Evolutionary conservation across 2,888 invertebrate genomes (phyloP), one percentile per base, ranked within the genome.

Genomic region (Cheilosia vernalis): DNA sequence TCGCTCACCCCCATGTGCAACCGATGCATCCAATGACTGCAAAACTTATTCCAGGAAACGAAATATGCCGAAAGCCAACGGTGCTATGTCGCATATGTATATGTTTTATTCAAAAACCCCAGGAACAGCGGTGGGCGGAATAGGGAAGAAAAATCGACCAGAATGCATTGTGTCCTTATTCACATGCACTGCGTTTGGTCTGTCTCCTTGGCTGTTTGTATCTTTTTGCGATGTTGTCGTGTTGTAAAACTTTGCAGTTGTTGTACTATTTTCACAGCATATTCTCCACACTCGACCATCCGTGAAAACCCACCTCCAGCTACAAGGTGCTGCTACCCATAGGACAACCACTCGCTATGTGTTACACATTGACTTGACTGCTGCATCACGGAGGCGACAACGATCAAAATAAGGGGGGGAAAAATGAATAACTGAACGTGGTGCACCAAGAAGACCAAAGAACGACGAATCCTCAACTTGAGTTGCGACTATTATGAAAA

Each of bases 401-500:
- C 44, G 66, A 37, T 13, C 47, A 73, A 72, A n/a, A n/a, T n/a
- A n/a, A n/a, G n/a, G n/a, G n/a, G n/a, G n/a, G n/a, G n/a, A n/a
- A 40, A 30, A 30, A 30, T 9, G 9, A 30, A 30, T 9, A 30
- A 40, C 15, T 49, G 64, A 64, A 77, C 70, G 64, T 64, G 64
- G 60, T 24, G 51, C 78, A 72, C 24, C 60, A 79, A 64, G 64
- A 70, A 56, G 67, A 64, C 82, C 64, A 70, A 82, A 81, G 56
- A 81, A 77, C 61, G 56, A 74, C 67, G 73, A 84, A 74, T 84
- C 69, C 79, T 69, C 69, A 79, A 79, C 79, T 79, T 69, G 73
- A 84, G 79, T 47, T 79, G 83, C 69, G 79, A 79, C 83, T 79
- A 79, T 79, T 84, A 84, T 84, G 79, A 84, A 84, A 84, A 84